A percentile compares a stretch with the other conserved stretches of the same genome.
Conservation (phyloP, 2,113 vertebrate genomes). For the Drymodes brunneopygia region DNA sequence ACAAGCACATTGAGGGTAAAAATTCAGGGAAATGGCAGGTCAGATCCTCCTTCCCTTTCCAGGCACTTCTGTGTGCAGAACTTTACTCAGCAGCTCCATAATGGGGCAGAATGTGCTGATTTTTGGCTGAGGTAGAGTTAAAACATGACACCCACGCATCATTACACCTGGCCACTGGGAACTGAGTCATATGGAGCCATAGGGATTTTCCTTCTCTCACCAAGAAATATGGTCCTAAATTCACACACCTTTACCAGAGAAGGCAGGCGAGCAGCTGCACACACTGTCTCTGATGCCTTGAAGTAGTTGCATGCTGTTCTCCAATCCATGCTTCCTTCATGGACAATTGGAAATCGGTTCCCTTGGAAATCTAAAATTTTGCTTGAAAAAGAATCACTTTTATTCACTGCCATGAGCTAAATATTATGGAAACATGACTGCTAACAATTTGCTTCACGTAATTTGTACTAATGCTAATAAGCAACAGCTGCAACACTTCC, state of each 20-base stretch:
- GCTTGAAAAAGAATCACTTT: constrained; percentile 51
- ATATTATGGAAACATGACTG: constrained; percentile 73
- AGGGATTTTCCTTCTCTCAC: neutral
- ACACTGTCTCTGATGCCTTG: neutral
- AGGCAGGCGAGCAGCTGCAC: neutral
- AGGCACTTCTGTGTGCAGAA: neutral
- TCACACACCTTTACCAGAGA: neutral
- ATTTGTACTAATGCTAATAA: constrained; percentile 77
- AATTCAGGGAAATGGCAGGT: neutral
- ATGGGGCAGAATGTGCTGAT: neutral
- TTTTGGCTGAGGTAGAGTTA: neutral
- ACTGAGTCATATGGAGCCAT: neutral
- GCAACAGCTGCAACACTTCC: constrained; percentile 74
- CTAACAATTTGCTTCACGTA: constrained; percentile 75
- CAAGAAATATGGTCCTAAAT: neutral
- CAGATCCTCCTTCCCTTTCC: neutral
- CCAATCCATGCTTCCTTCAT: constrained; percentile 32
- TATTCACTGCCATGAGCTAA: constrained; percentile 68
- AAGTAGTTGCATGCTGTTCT: neutral
- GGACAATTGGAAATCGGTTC: constrained; percentile 52
- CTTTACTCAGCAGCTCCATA: neutral
- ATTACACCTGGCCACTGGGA: fast-evolving
- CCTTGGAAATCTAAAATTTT: constrained; percentile 56
- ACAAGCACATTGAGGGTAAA: neutral
- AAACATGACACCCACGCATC: neutral